Evolutionary conservation across 2,113 vertebrate genomes (phyloP).

Genomic region (Notothenia rossii): DNA sequence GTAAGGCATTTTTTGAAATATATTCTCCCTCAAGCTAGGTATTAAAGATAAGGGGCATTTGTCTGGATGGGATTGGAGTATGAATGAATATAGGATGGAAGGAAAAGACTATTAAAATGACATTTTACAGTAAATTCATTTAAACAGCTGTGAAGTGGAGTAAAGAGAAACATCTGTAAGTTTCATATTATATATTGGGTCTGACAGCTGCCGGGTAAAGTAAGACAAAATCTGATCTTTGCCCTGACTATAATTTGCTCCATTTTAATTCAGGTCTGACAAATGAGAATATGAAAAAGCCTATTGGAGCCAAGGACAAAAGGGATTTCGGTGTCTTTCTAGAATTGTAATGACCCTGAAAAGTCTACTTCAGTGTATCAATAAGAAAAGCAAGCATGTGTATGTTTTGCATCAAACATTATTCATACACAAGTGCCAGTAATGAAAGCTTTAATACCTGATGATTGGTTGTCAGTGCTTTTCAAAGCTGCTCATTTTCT

Average conservation of each 20-base stretch:
- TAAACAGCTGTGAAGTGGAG: slow-evolving; percentile 22
- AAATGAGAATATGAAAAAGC: slow-evolving; percentile 62
- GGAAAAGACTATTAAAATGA: slow-evolving; percentile 65
- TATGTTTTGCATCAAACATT: slow-evolving; percentile 11
- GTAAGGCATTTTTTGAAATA: slow-evolving; percentile 31
- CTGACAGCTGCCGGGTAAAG: slow-evolving; percentile 61
- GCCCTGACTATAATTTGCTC: slow-evolving; percentile 70
- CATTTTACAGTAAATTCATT: slow-evolving; percentile 65
- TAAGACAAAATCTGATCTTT: slow-evolving; percentile 76
- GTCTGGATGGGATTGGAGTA: slow-evolving; percentile 60
- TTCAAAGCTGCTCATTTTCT: not conserved
- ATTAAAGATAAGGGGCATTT: slow-evolving; percentile 78
- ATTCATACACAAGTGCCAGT: not conserved
- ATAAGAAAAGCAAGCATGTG: not conserved
- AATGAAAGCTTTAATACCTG: not conserved
- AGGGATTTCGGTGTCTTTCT: slow-evolving; percentile 41
- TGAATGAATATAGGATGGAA: slow-evolving; percentile 54
- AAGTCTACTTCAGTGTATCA: slow-evolving; percentile 16
- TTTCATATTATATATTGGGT: slow-evolving; percentile 53
- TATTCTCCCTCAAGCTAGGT: slow-evolving; percentile 81
- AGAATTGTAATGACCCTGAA: slow-evolving; percentile 60
- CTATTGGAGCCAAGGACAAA: slow-evolving; percentile 56
- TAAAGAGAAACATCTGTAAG: slow-evolving; percentile 50
- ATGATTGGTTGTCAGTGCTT: not conserved
- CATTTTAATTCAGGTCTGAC: slow-evolving; percentile 71